These are phyloP conservation scores for Myzus persicae DNA, from an alignment of 1,140 invertebrate species.

Conservation along the genomic window DNA sequence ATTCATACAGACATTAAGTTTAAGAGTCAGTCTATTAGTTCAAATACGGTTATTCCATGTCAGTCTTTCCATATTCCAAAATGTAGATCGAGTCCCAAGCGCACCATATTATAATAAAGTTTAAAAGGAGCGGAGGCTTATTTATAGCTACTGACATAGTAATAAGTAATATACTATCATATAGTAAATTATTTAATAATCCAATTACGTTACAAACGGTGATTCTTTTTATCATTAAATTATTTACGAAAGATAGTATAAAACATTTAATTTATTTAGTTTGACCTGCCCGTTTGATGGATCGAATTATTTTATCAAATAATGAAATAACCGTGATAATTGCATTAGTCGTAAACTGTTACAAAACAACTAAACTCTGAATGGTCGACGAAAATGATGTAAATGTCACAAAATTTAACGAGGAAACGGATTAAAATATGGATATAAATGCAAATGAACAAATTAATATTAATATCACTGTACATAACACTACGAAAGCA, in stretches of 20 bases:
- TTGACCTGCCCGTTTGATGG: not conserved
- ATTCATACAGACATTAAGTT: no score
- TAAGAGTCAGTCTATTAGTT: no score
- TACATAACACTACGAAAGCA: not conserved
- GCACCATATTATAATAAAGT: not conserved
- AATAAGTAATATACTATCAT: not conserved
- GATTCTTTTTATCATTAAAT: not conserved
- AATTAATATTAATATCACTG: not conserved
- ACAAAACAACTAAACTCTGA: not conserved
- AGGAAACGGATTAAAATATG: not conserved
- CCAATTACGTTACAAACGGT: not conserved
- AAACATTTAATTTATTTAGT: not conserved
- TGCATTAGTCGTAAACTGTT: not conserved
- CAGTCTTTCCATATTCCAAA: not conserved
- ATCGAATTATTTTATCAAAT: constrained; percentile 1
- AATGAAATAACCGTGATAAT: not conserved
- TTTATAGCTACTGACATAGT: not conserved
- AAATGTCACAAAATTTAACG: not conserved
- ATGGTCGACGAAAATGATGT: not conserved
- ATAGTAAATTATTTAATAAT: not conserved
- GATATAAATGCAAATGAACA: constrained; percentile 6
- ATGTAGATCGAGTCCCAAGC: no score
- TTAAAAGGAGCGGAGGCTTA: not conserved
- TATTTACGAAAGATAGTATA: not conserved
- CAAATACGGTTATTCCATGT: not conserved